phyloP scores from a whole-genome alignment of 2,797 vertebrate species.

The Nannoperca australis region DNA sequence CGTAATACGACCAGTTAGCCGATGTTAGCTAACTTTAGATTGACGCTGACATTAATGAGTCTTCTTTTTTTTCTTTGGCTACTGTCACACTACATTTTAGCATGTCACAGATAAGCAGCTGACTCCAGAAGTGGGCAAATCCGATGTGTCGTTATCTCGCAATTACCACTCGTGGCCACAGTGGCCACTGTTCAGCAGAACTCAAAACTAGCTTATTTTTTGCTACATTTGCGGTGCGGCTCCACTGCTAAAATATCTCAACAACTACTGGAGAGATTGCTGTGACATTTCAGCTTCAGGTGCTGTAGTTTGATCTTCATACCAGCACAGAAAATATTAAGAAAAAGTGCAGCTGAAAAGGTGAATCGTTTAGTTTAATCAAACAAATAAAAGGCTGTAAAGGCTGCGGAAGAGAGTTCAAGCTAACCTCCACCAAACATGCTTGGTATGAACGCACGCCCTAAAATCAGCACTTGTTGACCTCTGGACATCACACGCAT shows the following conservation, averaged over 20 bases:
- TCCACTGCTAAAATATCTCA: too few relatives aligned
- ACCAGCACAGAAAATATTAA: background rate
- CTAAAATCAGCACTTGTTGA: background rate
- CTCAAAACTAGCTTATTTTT: background rate
- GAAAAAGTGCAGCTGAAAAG: background rate
- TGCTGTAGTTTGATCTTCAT: background rate
- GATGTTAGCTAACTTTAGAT: background rate
- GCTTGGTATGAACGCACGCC: slow-evolving; percentile 17
- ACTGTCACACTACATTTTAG: background rate
- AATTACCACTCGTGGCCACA: too few relatives aligned
- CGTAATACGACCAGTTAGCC: too few relatives aligned
- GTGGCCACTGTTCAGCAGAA: too few relatives aligned
- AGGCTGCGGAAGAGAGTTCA: slow-evolving; percentile 15
- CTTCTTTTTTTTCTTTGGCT: background rate
- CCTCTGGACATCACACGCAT: slow-evolving; percentile 23
- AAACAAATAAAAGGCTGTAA: background rate
- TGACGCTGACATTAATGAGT: background rate
- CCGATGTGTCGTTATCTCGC: too few relatives aligned
- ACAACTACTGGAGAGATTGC: too few relatives aligned
- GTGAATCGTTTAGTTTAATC: background rate
- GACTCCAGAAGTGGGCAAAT: background rate
- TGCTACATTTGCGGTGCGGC: background rate
- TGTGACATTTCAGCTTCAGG: background rate
- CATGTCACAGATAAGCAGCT: background rate
- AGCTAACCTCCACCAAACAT: slow-evolving; percentile 2